These are phyloP conservation scores for Cacajao melanocephalus DNA, from an alignment of 2,797 vertebrate species.

Conservation along the genomic window DNA sequence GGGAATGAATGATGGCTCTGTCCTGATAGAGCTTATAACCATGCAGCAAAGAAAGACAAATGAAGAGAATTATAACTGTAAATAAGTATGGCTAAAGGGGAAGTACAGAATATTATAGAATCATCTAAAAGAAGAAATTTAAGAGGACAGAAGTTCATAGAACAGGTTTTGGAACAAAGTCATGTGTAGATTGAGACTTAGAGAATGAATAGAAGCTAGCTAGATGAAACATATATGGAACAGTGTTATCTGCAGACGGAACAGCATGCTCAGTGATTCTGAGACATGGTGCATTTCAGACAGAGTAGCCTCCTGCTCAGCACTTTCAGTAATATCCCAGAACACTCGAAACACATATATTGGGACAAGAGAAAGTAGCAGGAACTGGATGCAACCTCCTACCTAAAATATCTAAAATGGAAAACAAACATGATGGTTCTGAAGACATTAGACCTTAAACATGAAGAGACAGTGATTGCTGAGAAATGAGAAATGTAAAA, in stretches of 20 bases:
- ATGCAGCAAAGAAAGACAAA: background rate
- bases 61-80: background rate
- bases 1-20: background rate
- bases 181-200: background rate
- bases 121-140: background rate
- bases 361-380: background rate
- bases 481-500: background rate
- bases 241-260: background rate
- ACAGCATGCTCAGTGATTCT: background rate
- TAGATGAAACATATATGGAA: background rate
- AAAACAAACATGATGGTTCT: background rate
- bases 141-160: background rate
- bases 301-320: background rate
- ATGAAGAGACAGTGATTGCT: background rate
- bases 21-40: background rate
- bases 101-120: background rate
- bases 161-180: background rate
- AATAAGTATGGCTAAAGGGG: background rate
- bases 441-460: background rate
- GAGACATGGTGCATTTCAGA: background rate
- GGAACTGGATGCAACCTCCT: background rate
- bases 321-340: background rate
- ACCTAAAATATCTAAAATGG: background rate
- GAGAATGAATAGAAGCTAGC: background rate
- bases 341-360: background rate